Conservation (phyloP, 2,888 invertebrate genomes). For the Limnephilus lunatus region DNA sequence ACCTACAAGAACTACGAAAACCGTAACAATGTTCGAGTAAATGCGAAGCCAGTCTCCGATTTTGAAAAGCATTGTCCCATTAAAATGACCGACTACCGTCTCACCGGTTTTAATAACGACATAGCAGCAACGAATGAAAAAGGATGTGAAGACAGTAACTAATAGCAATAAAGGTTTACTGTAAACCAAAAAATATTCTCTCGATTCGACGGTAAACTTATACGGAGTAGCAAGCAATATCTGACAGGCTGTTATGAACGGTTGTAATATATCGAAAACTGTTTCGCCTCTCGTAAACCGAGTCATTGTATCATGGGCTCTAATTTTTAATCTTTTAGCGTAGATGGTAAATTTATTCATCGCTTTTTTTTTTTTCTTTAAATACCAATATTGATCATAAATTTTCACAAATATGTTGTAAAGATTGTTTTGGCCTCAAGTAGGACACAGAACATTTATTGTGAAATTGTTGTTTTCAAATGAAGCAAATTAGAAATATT, state of each 20-base stretch:
- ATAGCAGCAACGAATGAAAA: background rate
- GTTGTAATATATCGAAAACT: background rate
- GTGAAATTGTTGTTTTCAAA: background rate
- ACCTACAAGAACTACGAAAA: background rate
- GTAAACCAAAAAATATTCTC: background rate
- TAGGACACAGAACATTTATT: background rate
- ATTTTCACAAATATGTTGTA: background rate
- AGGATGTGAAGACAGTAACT: background rate
- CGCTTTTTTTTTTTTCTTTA: background rate
- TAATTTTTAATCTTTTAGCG: background rate
- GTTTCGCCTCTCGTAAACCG: conserved; percentile 5
- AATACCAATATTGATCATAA: background rate
- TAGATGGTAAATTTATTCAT: background rate
- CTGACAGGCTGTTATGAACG: background rate
- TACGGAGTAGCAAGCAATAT: background rate
- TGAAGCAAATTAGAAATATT: background rate
- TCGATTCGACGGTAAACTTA: background rate
- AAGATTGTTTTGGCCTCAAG: background rate
- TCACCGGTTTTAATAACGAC: background rate
- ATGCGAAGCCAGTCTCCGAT: conserved; percentile 26
- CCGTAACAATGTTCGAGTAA: background rate
- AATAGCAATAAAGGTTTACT: background rate
- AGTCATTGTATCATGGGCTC: background rate
- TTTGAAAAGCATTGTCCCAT: conserved; percentile 1
- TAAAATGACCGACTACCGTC: conserved; percentile 38